Conservation (phyloP, 2,113 vertebrate species). For the Lynx canadensis region DNA sequence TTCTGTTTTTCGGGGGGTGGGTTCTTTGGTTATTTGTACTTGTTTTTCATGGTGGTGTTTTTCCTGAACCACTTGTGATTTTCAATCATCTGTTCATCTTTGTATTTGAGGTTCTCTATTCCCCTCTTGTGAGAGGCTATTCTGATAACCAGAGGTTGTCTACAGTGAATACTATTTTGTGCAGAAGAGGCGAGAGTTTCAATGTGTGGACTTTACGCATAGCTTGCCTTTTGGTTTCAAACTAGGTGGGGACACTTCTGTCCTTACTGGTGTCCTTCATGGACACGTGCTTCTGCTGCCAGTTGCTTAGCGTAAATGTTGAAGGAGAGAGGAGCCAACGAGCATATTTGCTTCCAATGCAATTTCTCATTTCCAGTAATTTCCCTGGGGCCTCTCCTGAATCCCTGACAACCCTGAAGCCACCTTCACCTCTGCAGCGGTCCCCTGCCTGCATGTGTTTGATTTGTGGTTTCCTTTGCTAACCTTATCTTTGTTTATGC, state of each 20-base stretch:
- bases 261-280: not conserved
- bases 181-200: not conserved
- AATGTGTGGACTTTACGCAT: not conserved
- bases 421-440: not conserved
- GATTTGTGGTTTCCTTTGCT: not conserved
- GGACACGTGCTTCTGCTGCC: not conserved
- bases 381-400: not conserved
- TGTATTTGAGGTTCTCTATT: not conserved
- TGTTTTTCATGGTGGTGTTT: not conserved
- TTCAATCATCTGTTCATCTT: not conserved
- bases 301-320: not conserved
- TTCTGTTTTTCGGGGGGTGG: not conserved
- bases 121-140: not conserved
- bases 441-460: accelerated
- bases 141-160: not conserved
- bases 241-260: no score
- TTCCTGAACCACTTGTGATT: not conserved
- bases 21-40: not conserved
- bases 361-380: not conserved
- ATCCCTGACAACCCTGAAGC: not conserved
- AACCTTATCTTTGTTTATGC: not conserved
- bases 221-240: not conserved
- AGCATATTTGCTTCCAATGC: not conserved
- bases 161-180: not conserved
- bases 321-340: not conserved